Percentiles rank a stretch among this genome's conserved stretches.
These are phyloP conservation scores for Taeniopygia guttata DNA, from an alignment of 2,797 vertebrate species.

Conservation along the genomic window DNA sequence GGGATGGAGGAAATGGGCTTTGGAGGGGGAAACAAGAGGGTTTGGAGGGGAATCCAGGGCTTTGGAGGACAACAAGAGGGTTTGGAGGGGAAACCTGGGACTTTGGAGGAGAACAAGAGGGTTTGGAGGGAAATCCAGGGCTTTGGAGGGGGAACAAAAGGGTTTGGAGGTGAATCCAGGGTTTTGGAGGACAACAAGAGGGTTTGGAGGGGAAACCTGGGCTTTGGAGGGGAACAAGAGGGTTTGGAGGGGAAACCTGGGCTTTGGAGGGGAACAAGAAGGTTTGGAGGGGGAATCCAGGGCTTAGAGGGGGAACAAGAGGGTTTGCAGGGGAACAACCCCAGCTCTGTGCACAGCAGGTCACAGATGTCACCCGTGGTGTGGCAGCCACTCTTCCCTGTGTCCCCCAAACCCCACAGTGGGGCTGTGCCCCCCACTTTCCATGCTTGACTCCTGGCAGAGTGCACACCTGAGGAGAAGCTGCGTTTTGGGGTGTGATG, in stretches of 20 bases:
- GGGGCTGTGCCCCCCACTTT: fast-evolving
- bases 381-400: not conserved
- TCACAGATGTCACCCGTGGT: fast-evolving
- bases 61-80: too few species aligned
- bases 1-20: fast-evolving
- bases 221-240: too few species aligned
- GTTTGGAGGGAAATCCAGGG: not conserved
- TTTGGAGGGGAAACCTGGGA: not conserved
- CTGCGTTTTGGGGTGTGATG: not conserved
- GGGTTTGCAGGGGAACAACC: not conserved
- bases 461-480: not conserved
- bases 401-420: not conserved
- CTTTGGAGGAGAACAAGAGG: not conserved
- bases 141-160: not conserved
- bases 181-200: not conserved
- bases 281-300: not conserved
- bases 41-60: not conserved
- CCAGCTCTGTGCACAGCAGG: fast-evolving
- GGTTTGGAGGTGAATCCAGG: not conserved
- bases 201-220: not conserved
- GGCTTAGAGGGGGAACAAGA: not conserved
- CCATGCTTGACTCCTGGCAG: fast-evolving
- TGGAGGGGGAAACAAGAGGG: not conserved
- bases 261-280: not conserved
- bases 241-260: not conserved